Evolutionary conservation across 2,113 vertebrate genomes (phyloP), one percentile per base, ranked within the genome.

Genomic region (Chrysochloris asiatica): DNA sequence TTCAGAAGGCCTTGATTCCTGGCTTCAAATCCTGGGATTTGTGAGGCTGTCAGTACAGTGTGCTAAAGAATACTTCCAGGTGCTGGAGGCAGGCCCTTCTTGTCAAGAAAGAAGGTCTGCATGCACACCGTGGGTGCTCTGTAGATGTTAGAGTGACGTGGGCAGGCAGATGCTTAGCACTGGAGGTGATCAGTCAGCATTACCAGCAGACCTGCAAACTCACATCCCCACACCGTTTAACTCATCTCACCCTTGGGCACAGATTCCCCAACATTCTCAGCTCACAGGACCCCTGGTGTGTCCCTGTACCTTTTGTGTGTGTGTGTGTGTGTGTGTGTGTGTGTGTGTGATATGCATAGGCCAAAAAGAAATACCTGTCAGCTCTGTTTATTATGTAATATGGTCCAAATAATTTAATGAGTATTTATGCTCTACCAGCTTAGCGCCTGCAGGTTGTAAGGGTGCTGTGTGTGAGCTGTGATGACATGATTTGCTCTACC

Each of bases 371-470:
- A 56, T 45, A 41, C 21, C 5, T 1, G 75, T 1, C 2, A 41
- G 11, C n/a, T 88, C 14, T 61, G 45, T 61, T 91, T 87, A 81
- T 84, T 75, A 90, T 59, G 48, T 88, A 33, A 30, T 54, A 54
- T 38, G 54, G 30, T 89, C 43, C 26, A 47, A 4, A 26, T 45
- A n/a, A 43, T 50, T 9, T 36, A 89, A 26, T 65, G 52, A 47
- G 3, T 81, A 72, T 76, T 86, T 77, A 24, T n/a, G 4, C 88
- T 56, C 22, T 77, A 77, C 77, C 59, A 72, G 5, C 19, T 47
- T 84, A 12, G 2, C 19, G 21, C 22, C 41, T 19, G 2, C 36
- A 21, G 11, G 38, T 47, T n/a, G n/a, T n/a, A n/a, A 24, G 54
- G 26, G 28, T 38, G 28, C 50, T 4, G 8, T 28, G 4, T 30